These are phyloP conservation scores for Kradibia gibbosae DNA, from an alignment of 1,140 invertebrate genomes.

Conservation along the genomic window DNA sequence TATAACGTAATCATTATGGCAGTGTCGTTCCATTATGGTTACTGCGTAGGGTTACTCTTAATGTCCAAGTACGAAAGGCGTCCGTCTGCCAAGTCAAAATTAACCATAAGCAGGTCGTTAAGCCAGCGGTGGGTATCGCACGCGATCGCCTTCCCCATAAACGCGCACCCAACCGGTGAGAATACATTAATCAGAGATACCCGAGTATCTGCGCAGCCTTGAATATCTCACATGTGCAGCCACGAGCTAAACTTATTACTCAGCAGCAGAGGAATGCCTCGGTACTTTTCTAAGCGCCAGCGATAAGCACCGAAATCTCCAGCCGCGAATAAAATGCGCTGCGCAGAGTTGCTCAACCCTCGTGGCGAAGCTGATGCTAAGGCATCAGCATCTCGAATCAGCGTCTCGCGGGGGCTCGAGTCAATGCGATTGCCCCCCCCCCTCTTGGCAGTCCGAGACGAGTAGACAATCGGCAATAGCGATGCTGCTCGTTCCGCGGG, in stretches of 20 bases:
- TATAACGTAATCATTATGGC: too few species aligned
- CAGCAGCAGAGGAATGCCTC: background rate
- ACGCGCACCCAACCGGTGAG: background rate
- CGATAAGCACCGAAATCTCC: conserved; percentile 14
- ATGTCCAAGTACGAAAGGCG: too few species aligned
- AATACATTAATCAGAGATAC: conserved; percentile 8
- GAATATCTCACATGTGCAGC: background rate
- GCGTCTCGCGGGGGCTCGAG: too few species aligned
- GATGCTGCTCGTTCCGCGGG: too few species aligned
- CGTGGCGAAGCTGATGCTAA: background rate
- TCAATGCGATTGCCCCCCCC: too few species aligned
- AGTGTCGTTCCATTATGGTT: too few species aligned
- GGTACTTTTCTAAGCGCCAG: background rate
- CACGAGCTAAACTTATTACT: background rate
- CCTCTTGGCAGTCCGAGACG: too few species aligned
- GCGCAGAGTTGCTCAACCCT: too few species aligned
- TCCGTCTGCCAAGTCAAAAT: background rate
- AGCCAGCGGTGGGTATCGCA: background rate
- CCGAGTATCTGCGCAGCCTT: background rate
- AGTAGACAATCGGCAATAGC: too few species aligned
- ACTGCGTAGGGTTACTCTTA: too few species aligned
- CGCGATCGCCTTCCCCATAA: background rate
- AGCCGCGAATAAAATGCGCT: background rate
- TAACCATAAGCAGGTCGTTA: background rate
- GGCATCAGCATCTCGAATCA: conserved; percentile 3